Evolutionary conservation across 2,797 vertebrate genomes (phyloP).

Genomic region (Oreochromis mossambicus): DNA sequence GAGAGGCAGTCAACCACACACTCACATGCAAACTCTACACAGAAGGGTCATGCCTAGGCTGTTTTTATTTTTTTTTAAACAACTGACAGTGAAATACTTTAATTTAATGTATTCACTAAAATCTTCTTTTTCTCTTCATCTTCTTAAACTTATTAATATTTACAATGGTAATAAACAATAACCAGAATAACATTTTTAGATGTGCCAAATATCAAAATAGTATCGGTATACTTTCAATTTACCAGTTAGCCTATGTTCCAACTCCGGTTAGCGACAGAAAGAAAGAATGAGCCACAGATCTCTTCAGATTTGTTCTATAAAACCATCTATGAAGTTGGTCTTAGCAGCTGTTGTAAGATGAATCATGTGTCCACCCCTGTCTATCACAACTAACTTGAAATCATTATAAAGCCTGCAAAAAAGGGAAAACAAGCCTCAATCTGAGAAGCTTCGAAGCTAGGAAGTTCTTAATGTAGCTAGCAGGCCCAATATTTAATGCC

Average conservation of each 20-base stretch:
- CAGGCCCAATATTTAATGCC: background rate
- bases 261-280: background rate
- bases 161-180: background rate
- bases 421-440: background rate
- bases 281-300: background rate
- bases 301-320: background rate
- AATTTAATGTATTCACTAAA: background rate
- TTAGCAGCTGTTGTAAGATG: background rate
- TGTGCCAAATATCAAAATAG: background rate
- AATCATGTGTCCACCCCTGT: background rate
- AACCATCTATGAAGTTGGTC: background rate
- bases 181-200: background rate
- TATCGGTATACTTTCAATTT: background rate
- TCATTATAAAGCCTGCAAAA: background rate
- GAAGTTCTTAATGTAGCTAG: background rate
- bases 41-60: background rate
- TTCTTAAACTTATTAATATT: background rate
- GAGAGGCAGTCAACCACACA: background rate
- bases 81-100: background rate
- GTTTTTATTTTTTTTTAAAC: background rate
- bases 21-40: background rate
- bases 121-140: background rate
- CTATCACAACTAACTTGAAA: background rate
- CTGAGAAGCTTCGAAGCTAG: background rate
- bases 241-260: background rate